Evolutionary conservation across 2,797 vertebrate species (phyloP).

Genomic region (Petrocephalus sullivani): DNA sequence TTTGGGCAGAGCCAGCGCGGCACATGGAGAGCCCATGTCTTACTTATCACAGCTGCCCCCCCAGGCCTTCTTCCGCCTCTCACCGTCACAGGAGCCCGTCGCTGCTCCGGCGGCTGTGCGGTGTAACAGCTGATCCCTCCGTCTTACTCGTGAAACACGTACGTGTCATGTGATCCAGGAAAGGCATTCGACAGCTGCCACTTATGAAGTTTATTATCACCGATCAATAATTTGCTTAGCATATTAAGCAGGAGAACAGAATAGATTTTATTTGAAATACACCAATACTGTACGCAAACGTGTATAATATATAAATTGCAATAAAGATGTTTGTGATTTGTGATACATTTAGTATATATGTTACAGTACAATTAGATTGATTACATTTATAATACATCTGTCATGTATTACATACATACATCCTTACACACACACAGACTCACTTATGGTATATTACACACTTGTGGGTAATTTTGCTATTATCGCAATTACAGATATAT

Average conservation of each 20-base stretch:
- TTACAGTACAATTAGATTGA: not conserved
- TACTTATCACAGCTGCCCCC: constrained; percentile 25
- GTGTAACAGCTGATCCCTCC: not conserved
- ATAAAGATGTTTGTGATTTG: not conserved
- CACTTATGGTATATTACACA: not conserved
- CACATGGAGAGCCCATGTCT: constrained; percentile 28
- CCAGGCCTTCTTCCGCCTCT: not conserved
- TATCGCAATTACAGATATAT: not conserved
- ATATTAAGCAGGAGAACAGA: not conserved
- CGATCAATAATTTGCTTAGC: not conserved
- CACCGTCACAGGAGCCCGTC: not conserved
- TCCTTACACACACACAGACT: not conserved
- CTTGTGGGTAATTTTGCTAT: not conserved
- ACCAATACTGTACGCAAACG: not conserved
- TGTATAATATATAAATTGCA: not conserved
- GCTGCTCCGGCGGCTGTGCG: not conserved
- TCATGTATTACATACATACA: not conserved
- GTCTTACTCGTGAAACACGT: not conserved
- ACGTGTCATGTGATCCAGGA: not conserved
- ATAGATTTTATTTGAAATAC: not conserved
- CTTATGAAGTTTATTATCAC: not conserved
- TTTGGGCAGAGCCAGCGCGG: not conserved
- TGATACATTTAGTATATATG: not conserved
- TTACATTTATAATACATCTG: not conserved
- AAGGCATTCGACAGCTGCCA: not conserved